Evolutionary conservation across 2,113 vertebrate species (phyloP).

Genomic region (Motacilla tschutschensis): DNA sequence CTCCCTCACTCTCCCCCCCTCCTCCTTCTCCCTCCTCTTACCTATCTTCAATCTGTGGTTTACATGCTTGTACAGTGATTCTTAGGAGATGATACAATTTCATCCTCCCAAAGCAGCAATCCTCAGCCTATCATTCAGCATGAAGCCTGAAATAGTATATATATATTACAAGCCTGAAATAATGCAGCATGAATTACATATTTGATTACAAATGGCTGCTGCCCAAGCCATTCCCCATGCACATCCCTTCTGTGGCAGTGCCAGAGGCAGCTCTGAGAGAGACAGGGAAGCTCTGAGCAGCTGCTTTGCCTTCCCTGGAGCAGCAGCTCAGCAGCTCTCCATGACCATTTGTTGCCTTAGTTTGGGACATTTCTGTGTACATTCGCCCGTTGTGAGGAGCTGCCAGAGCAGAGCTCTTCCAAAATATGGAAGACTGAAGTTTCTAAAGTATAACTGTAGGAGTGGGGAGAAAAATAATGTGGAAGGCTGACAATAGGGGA

Average conservation of each 20-base stretch:
- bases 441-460: background rate
- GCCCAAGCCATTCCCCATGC: background rate
- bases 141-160: background rate
- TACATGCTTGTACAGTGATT: background rate
- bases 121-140: background rate
- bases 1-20: rapidly evolving
- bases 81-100: background rate
- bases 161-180: background rate
- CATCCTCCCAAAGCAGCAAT: background rate
- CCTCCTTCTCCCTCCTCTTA: background rate
- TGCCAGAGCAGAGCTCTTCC: background rate
- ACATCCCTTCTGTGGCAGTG: background rate
- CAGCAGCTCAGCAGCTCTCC: background rate
- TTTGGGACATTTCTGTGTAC: background rate
- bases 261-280: background rate
- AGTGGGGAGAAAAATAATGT: background rate
- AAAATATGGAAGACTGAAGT: background rate
- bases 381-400: background rate
- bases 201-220: background rate
- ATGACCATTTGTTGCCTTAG: background rate
- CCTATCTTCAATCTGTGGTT: background rate
- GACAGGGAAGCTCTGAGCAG: background rate
- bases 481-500: background rate
- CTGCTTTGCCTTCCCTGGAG: background rate
- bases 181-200: background rate